Evolutionary conservation across 2,797 vertebrate genomes (phyloP).

Genomic region (Nyctibius grandis): DNA sequence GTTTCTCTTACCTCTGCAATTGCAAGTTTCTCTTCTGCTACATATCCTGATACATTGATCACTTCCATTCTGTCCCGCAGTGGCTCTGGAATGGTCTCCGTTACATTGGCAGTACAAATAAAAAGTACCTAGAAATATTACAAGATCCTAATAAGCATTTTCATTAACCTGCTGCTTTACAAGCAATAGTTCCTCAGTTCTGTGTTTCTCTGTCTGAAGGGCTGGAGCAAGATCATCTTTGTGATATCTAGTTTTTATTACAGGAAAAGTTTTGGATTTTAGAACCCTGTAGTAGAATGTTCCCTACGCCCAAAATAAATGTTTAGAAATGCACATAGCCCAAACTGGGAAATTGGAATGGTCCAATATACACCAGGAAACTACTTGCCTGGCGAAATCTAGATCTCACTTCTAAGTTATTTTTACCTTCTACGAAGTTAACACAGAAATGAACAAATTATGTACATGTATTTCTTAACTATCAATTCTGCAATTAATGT

Average conservation of each 20-base stretch:
- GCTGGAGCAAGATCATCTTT: neutral
- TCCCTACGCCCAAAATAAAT: neutral
- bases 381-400: neutral
- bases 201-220: neutral
- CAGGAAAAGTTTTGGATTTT: neutral
- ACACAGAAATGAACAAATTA: neutral
- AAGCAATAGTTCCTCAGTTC: neutral
- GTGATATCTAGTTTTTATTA: neutral
- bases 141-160: neutral
- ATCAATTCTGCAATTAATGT: neutral
- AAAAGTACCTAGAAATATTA: constrained; percentile 84
- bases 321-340: neutral
- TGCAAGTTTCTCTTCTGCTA: constrained; percentile 96
- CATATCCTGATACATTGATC: constrained; percentile 96
- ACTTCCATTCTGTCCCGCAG: constrained; percentile 98
- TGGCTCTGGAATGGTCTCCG: constrained; percentile 94
- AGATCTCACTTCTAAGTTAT: neutral
- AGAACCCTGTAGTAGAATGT: neutral
- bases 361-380: neutral
- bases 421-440: neutral
- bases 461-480: neutral
- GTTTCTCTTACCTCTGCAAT: constrained; percentile 87
- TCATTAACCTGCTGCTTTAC: neutral
- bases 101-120: constrained; percentile 96
- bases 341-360: neutral